These are phyloP conservation scores for Caiman crocodilus DNA, from an alignment of 2,797 vertebrate species.

Conservation along the genomic window DNA sequence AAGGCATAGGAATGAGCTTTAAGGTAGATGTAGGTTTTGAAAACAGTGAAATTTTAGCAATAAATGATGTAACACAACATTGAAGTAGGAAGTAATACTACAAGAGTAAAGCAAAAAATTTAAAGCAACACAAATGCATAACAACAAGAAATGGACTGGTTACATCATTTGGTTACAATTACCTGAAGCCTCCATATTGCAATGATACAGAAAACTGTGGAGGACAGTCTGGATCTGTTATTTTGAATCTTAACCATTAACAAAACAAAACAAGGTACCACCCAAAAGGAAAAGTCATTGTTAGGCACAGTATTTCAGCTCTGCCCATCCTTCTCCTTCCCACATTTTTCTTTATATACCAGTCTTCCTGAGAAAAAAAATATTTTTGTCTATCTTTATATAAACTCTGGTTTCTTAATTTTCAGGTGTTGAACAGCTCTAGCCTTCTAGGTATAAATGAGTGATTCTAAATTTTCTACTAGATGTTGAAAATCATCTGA, in stretches of 20 bases:
- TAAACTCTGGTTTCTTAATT: not conserved
- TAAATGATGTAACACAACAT: not conserved
- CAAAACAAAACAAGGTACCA: not conserved
- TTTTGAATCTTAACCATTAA: not conserved
- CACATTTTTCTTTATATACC: not conserved
- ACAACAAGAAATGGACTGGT: not conserved
- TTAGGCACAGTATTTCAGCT: not conserved
- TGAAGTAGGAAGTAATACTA: not conserved
- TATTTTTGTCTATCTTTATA: not conserved
- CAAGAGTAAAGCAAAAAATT: not conserved
- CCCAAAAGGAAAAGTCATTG: not conserved
- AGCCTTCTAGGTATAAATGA: not conserved
- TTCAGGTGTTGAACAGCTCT: not conserved
- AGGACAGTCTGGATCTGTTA: not conserved
- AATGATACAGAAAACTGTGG: not conserved
- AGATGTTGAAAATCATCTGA: rapidly evolving
- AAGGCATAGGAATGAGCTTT: not conserved
- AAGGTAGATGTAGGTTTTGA: not conserved
- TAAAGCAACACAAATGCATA: not conserved
- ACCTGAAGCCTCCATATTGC: not conserved
- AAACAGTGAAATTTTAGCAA: not conserved
- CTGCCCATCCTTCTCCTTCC: not conserved
- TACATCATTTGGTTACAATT: not conserved
- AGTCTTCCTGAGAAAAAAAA: not conserved
- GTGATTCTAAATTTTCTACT: not conserved